Evolutionary conservation across 2,113 vertebrate species (phyloP).

Genomic region (Poeciliopsis retropinna): DNA sequence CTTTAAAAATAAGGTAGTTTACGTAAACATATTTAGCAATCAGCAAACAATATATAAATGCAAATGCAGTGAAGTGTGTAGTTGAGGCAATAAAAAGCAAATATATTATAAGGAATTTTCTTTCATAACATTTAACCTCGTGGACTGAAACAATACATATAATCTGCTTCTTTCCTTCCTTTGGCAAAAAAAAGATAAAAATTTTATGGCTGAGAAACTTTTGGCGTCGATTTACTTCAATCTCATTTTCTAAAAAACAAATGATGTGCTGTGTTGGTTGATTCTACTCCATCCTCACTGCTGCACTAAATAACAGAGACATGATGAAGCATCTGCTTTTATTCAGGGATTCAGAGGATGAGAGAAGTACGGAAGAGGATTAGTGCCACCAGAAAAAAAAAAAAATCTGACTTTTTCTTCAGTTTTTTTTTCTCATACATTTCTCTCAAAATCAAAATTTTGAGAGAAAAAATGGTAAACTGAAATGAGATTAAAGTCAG

Average conservation of each 20-base stretch:
- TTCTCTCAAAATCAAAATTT: no score
- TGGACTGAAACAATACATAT: constrained; percentile 47
- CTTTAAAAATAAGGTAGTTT: constrained; percentile 46
- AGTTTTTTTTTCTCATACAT: no score
- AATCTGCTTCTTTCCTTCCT: constrained; percentile 35
- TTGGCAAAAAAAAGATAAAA: constrained; percentile 27
- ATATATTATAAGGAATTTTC: constrained; percentile 71
- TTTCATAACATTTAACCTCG: constrained; percentile 35
- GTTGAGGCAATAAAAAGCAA: constrained; percentile 69
- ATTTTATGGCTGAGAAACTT: background rate
- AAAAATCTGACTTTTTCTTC: no score
- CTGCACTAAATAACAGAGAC: constrained; percentile 32
- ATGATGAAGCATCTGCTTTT: constrained; percentile 34
- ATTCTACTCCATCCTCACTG: constrained; percentile 56
- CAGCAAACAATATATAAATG: constrained; percentile 54
- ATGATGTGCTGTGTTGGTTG: constrained; percentile 9
- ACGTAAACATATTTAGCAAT: constrained; percentile 47
- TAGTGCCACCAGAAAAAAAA: no score
- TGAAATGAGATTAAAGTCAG: no score
- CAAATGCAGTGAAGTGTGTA: constrained; percentile 64
- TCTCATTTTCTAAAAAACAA: constrained; percentile 18
- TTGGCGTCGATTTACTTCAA: background rate
- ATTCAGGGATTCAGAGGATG: background rate
- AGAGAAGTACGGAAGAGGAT: background rate
- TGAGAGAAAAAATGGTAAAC: no score